These are phyloP conservation scores for Chamaetylas fuelleborni DNA, from an alignment of 2,113 vertebrate genomes.

Conservation along the genomic window DNA sequence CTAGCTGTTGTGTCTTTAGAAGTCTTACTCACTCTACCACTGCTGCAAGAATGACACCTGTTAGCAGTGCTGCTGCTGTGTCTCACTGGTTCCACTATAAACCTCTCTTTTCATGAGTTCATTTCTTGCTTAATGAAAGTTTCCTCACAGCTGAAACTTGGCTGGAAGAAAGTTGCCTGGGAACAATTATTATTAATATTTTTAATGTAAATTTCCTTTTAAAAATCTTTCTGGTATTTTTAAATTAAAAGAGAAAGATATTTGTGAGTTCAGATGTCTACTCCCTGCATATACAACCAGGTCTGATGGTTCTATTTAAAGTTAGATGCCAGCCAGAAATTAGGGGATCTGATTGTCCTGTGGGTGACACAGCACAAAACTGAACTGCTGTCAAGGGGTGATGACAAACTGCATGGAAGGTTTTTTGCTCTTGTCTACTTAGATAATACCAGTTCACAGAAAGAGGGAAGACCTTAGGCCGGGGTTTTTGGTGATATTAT, in stretches of 20 bases:
- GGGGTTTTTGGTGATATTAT: neutral
- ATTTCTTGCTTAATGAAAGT: conserved; percentile 40
- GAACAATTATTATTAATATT: conserved; percentile 43
- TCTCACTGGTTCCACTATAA: conserved; percentile 27
- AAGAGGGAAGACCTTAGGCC: neutral
- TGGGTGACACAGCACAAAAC: neutral
- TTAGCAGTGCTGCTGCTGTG: neutral
- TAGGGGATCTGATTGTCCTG: neutral
- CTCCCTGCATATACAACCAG: neutral
- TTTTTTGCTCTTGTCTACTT: neutral
- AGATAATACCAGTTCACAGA: neutral
- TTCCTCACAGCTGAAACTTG: conserved; percentile 45
- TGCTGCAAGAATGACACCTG: conserved; percentile 36
- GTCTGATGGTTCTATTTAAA: neutral
- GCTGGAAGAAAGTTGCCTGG: conserved; percentile 22
- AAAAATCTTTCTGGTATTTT: conserved; percentile 33
- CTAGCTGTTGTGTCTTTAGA: neutral
- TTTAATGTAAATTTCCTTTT: conserved; percentile 16
- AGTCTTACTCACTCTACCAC: neutral
- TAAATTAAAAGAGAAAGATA: neutral
- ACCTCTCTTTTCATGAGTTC: conserved; percentile 31
- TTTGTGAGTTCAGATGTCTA: neutral
- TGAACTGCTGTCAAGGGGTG: neutral
- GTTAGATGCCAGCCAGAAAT: neutral
- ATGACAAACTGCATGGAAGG: neutral